Percentiles rank a stretch among this genome's conserved stretches.
Evolutionary conservation across 2,797 vertebrate genomes (phyloP).

Genomic region (Takifugu rubripes): DNA sequence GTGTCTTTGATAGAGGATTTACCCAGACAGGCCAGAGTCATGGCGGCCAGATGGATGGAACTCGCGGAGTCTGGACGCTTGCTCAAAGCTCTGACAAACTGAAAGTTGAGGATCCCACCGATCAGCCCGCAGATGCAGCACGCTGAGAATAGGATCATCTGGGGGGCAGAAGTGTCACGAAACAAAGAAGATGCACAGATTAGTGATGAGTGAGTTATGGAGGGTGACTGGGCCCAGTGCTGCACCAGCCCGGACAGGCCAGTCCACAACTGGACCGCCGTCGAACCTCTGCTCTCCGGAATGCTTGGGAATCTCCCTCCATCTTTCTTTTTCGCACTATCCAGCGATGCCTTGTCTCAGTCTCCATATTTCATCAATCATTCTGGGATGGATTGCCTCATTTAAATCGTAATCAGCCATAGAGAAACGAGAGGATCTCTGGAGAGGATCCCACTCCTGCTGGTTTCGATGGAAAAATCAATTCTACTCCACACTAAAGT

Average conservation of each 20-base stretch:
- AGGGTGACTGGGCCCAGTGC: conserved; percentile 25
- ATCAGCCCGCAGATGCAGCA: conserved; percentile 99
- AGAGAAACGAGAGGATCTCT: conserved; percentile 12
- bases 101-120: conserved; percentile 96
- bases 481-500: conserved; percentile 9
- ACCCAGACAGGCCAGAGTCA: conserved; percentile 93
- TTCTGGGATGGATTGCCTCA: conserved; percentile 1
- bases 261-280: conserved; percentile 49
- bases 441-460: conserved; percentile 8
- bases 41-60: conserved; percentile 88
- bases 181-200: too few relatives aligned
- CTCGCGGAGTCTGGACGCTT: conserved; percentile 84
- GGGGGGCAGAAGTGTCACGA: conserved; percentile 11
- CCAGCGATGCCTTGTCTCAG: conserved; percentile 18
- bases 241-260: conserved; percentile 46
- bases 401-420: conserved; percentile 7
- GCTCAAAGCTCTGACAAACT: conserved; percentile 92
- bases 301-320: conserved; percentile 38
- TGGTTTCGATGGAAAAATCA: conserved; percentile 22
- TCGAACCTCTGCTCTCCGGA: conserved; percentile 34
- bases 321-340: conserved; percentile 26
- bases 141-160: conserved; percentile 99
- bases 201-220: conserved; percentile 20
- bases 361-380: conserved; percentile 24
- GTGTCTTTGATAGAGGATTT: conserved; percentile 13